These are phyloP conservation scores for Aulostomus chinensis DNA, from an alignment of 2,797 vertebrate species.

Conservation along the genomic window DNA sequence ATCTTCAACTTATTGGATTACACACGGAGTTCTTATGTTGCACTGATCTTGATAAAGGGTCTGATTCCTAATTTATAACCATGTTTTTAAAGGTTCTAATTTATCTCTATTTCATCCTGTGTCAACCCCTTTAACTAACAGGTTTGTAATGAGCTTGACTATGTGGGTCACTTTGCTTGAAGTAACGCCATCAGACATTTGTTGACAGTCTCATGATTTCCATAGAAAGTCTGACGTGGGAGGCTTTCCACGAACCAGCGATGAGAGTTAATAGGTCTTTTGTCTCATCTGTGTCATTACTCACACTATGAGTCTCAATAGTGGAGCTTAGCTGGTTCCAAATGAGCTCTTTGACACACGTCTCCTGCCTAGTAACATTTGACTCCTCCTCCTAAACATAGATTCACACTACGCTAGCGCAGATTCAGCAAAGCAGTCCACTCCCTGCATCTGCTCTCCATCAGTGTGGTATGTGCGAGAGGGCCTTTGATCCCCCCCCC, in stretches of 20 bases:
- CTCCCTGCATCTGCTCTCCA: conserved; percentile 84
- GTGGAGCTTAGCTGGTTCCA: conserved; percentile 41
- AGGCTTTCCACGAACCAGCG: conserved; percentile 14
- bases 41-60: background rate
- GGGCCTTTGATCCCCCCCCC: conserved; percentile 75
- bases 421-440: conserved; percentile 68
- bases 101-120: background rate
- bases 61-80: background rate
- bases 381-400: conserved; percentile 69
- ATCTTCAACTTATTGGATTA: conserved; percentile 13
- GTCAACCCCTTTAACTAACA: background rate
- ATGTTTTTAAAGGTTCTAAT: background rate
- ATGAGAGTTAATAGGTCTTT: conserved; percentile 41
- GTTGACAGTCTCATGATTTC: conserved; percentile 17
- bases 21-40: background rate
- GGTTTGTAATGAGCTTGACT: too few relatives aligned
- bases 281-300: conserved; percentile 48
- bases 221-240: conserved; percentile 12
- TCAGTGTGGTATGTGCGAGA: conserved; percentile 81
- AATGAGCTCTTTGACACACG: conserved; percentile 33
- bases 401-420: conserved; percentile 59
- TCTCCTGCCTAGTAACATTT: conserved; percentile 61
- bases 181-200: conserved; percentile 15
- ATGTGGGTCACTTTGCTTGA: conserved; percentile 5
- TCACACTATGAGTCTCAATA: conserved; percentile 40